Base-by-base conservation (phyloP, 2,888 invertebrate genomes). In the Steromphala cineraria region DNA sequence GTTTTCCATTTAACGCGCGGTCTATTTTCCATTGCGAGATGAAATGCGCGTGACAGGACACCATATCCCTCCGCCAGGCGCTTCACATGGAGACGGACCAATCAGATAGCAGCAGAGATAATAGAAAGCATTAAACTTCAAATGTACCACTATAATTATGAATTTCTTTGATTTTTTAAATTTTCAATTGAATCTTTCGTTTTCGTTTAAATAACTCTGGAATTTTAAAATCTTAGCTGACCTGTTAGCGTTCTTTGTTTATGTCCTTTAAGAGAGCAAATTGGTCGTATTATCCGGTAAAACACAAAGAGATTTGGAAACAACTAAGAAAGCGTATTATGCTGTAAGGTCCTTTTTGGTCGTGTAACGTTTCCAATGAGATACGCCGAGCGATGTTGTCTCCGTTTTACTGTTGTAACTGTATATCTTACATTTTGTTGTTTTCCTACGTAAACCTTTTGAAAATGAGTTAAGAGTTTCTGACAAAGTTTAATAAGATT, bases 21-120 rank as follows among this genome's bases (percentile, higher is more conserved):
- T 36, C 71, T 71, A 40, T 36, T 71, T 71, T 71, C 19, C 71
- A 71, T 31, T 36, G 71, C 71, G 19, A 36, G 71, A 71, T 36
- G 40, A 71, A 71, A 71, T n/a, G 36, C 28, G 71, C 71, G 71
- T 71, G 71, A 71, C 71, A 36, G 71, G 71, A n/a, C 71, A 36
- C 71, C n/a, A 71, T 71, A 71, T 71, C 36, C 36, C 36, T 71
- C 28, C 71, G 71, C 71, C 19, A 10, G 71, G 62, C 62, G 28
- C 28, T 62, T 62, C 62, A 62, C 62, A 62, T 62, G 62, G 62
- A 62, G 62, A 24, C 62, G 28, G 28, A 40, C 71, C 71, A 71
- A 71, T 71, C 71, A 71, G 71, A 71, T 71, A 36, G 71, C 71
- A 13, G 36, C 36, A 19, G 4, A 40, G 71, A 71, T 71, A 40